phyloP scores from a whole-genome alignment of 1,140 invertebrate genomes.

The Archivesica marissinica region DNA sequence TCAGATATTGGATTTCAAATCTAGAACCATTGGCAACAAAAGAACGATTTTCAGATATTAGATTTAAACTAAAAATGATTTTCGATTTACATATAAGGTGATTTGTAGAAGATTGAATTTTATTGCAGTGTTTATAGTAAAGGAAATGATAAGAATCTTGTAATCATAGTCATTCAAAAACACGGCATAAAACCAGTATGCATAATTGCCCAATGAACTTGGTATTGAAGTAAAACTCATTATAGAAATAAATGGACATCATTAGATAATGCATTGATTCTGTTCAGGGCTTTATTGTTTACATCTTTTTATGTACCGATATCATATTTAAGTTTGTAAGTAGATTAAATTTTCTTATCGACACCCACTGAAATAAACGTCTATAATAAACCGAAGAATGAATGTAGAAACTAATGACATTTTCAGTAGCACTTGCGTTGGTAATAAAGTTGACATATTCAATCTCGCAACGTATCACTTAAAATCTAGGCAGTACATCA shows the following conservation, averaged over 20 bases:
- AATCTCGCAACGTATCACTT: constrained; percentile 4
- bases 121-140: constrained; percentile 18
- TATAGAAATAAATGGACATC: too few species aligned
- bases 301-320: too few species aligned
- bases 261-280: too few species aligned
- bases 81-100: constrained; percentile 12
- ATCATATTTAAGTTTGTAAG: too few species aligned
- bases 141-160: neutral
- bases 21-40: neutral
- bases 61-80: constrained; percentile 6
- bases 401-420: neutral
- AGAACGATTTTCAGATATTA: neutral
- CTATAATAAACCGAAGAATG: neutral
- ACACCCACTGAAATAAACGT: too few species aligned
- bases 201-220: neutral
- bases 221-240: neutral
- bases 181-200: neutral
- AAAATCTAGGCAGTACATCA: neutral
- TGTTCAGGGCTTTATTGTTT: too few species aligned
- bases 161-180: neutral
- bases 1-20: too few species aligned
- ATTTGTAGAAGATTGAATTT: constrained; percentile 20
- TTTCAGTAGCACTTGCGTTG: neutral
- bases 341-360: too few species aligned
- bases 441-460: neutral